Base-by-base conservation (phyloP, 2,113 vertebrate genomes). In the Cyanoramphus novaezelandiae region DNA sequence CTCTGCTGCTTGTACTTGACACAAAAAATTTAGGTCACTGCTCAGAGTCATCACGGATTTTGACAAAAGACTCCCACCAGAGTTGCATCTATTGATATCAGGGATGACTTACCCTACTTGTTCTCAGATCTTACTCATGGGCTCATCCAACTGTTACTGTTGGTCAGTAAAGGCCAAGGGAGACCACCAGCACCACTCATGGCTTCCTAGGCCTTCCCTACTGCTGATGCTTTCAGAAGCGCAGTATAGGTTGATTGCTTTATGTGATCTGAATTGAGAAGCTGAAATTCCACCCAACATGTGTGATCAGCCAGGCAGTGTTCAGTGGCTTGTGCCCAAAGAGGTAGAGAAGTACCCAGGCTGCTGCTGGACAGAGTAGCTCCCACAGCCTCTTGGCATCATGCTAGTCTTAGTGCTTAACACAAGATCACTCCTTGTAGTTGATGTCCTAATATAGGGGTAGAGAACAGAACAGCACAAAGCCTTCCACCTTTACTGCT, bases 1-100 rank as follows among this genome's bases (percentile, higher is more conserved):
- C 49, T 63, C 71, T 63, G 13, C 64, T 86, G 57, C 88, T 94
- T 95, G 53, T 12, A 43, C 90, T 84, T 91, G 92, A 90, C 13
- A 2, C 19, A 23, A 11, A 11, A 79, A 55, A 85, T 96, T 64
- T 71, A 75, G 88, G 83, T 86, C 90, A 88, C 33, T 78, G 81
- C 85, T 88, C 74, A 75, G 28, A 52, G 44, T 81, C 62, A 8
- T 49, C 33, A 10, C 33, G 72, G 39, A 29, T 82, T 84, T 82
- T 77, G 59, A 67, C 68, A 35, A 59, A 72, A 47, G 28, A 20
- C 62, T 93, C 46, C 27, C 39, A n/a, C 55, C 0, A 1, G 79
- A 52, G 46, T 28, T 80, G 24, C 27, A 25, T 55, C 29, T 59
- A 1, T n/a, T 76, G 63, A 15, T 47, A 69, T 88, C 35, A 57